Conservation (phyloP, 1,140 invertebrate genomes). For the Bombus vancouverensis region DNA sequence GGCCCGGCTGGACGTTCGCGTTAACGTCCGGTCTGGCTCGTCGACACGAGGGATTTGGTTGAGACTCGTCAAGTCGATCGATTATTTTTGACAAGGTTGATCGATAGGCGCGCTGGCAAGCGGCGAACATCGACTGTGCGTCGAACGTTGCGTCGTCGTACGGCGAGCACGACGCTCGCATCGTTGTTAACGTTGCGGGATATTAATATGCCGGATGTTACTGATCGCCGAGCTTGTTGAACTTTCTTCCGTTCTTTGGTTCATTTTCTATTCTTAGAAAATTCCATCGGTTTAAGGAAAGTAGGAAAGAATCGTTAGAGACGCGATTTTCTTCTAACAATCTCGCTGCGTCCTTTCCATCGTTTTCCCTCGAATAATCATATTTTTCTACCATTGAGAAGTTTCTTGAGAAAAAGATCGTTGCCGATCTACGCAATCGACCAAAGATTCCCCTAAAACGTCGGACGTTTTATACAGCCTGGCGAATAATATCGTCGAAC, state of each 20-base stretch:
- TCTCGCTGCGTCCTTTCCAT: too few species aligned
- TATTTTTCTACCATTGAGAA: too few species aligned
- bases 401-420: too few species aligned
- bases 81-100: slow-evolving; percentile 77
- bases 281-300: too few species aligned
- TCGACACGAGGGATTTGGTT: slow-evolving; percentile 55
- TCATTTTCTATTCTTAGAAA: too few species aligned
- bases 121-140: slow-evolving; percentile 64
- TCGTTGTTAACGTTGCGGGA: slow-evolving; percentile 15
- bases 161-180: slow-evolving; percentile 12
- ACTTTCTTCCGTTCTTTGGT: not conserved
- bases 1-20: slow-evolving; percentile 73
- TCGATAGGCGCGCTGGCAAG: slow-evolving; percentile 69
- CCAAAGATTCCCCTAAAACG: too few species aligned
- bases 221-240: not conserved
- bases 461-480: too few species aligned
- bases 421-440: too few species aligned
- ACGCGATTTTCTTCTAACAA: too few species aligned
- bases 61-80: slow-evolving; percentile 78
- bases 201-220: slow-evolving; percentile 6
- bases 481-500: too few species aligned
- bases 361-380: too few species aligned
- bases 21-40: slow-evolving; percentile 71
- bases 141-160: slow-evolving; percentile 40
- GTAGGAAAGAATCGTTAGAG: too few species aligned